These are phyloP conservation scores for Peromyscus nudipes DNA, from an alignment of 2,797 vertebrate species.

Conservation along the genomic window DNA sequence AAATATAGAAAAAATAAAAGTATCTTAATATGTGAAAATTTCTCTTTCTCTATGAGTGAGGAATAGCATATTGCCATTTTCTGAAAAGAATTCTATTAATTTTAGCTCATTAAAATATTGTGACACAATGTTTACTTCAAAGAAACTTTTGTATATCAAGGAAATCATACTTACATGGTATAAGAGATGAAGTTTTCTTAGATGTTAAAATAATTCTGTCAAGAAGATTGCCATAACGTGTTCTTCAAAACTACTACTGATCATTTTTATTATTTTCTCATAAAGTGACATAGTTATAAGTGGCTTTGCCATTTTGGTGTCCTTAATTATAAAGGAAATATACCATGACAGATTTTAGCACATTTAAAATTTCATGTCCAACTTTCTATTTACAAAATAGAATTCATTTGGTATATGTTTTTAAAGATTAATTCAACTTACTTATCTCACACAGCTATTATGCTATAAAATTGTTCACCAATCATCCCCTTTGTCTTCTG, in stretches of 20 bases:
- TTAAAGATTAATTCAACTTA: not conserved
- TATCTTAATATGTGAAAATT: not conserved
- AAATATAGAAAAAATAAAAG: not conserved
- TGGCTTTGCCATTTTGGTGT: not conserved
- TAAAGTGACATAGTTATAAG: not conserved
- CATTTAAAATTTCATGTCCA: not conserved
- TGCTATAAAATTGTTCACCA: not conserved
- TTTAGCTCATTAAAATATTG: not conserved
- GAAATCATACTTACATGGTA: not conserved
- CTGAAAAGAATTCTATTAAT: not conserved
- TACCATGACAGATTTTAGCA: not conserved
- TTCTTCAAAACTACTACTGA: not conserved
- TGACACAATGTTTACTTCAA: not conserved
- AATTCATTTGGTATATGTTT: not conserved
- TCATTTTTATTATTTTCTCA: not conserved
- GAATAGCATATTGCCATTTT: not conserved
- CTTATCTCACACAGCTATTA: no score
- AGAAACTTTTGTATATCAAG: not conserved
- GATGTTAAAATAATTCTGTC: not conserved
- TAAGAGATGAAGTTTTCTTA: not conserved
- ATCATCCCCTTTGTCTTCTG: not conserved
- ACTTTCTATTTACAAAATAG: not conserved
- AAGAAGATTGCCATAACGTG: not conserved
- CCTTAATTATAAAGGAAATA: not conserved
- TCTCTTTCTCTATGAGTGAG: not conserved